phyloP scores from a whole-genome alignment of 2,888 invertebrate species.

The Caenorhabditis afra region DNA sequence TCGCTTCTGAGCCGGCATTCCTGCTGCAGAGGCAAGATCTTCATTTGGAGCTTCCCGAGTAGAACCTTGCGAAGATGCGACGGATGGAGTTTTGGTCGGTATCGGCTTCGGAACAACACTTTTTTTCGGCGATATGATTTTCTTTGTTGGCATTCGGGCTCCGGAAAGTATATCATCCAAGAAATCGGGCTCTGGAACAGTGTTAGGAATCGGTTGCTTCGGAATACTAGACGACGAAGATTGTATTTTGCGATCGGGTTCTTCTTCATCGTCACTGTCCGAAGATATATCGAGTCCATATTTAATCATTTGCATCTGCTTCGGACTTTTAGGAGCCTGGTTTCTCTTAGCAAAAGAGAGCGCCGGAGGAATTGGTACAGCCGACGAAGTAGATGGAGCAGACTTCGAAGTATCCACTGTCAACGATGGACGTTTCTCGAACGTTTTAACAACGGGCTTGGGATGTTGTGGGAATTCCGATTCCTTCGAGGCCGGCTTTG shows the following conservation, averaged over 20 bases:
- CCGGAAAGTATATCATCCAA: slow-evolving; percentile 11
- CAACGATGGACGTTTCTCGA: no score
- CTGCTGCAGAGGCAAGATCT: no score
- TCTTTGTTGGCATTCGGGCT: slow-evolving; percentile 1
- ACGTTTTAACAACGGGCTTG: background rate
- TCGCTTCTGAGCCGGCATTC: no score
- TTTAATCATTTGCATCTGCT: no score
- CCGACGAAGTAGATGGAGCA: background rate
- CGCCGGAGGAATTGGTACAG: no score
- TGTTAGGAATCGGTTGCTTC: background rate
- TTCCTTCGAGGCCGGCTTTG: no score
- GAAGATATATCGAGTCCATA: no score
- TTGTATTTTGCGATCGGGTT: background rate
- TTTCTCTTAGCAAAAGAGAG: no score
- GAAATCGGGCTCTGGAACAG: background rate
- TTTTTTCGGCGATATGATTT: background rate
- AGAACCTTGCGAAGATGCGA: background rate
- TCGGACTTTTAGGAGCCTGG: no score
- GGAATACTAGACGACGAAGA: background rate
- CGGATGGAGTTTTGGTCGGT: background rate
- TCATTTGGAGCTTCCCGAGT: background rate
- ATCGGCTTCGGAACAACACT: background rate
- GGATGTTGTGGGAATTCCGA: no score
- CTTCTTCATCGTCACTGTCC: no score
- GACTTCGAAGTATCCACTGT: background rate